phyloP scores from a whole-genome alignment of 2,888 invertebrate genomes.

The Steinernema hermaphroditum region DNA sequence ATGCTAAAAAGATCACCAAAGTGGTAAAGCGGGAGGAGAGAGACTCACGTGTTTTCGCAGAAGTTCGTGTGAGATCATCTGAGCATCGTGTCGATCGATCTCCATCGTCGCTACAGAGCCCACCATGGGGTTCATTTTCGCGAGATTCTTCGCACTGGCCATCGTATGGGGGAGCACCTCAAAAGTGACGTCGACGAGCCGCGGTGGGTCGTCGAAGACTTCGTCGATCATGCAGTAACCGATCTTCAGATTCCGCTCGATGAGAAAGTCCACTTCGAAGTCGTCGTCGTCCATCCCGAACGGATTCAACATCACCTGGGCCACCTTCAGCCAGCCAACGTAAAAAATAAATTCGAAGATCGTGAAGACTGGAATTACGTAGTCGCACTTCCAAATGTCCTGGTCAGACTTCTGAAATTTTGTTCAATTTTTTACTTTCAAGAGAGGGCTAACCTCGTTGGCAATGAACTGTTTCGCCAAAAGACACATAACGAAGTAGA shows the following conservation, averaged over 20 bases:
- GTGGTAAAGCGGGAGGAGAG: no score
- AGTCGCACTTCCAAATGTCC: constrained; percentile 31
- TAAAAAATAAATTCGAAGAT: constrained; percentile 49
- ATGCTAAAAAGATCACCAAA: constrained; percentile 65
- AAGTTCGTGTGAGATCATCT: neutral
- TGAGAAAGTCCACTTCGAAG: constrained; percentile 52
- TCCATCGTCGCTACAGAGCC: constrained; percentile 46
- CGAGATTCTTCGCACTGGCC: constrained; percentile 35
- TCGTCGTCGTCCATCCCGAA: constrained; percentile 59
- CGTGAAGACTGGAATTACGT: constrained; percentile 45
- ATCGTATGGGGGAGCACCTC: constrained; percentile 44
- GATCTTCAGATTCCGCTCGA: constrained; percentile 51
- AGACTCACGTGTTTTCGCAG: neutral
- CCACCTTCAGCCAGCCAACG: constrained; percentile 52
- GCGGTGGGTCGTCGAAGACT: constrained; percentile 48
- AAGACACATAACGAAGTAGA: constrained; percentile 46
- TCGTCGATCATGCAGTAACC: constrained; percentile 48
- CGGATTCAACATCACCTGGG: constrained; percentile 54
- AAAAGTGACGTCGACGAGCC: constrained; percentile 44
- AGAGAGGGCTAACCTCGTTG: constrained; percentile 17
- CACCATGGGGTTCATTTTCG: constrained; percentile 45
- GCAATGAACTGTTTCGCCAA: constrained; percentile 45
- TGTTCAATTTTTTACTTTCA: no score
- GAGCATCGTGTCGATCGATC: constrained; percentile 27
- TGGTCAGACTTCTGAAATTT: neutral